Conservation (phyloP, 2,797 vertebrate genomes). For the Kryptolebias ocellatus region DNA sequence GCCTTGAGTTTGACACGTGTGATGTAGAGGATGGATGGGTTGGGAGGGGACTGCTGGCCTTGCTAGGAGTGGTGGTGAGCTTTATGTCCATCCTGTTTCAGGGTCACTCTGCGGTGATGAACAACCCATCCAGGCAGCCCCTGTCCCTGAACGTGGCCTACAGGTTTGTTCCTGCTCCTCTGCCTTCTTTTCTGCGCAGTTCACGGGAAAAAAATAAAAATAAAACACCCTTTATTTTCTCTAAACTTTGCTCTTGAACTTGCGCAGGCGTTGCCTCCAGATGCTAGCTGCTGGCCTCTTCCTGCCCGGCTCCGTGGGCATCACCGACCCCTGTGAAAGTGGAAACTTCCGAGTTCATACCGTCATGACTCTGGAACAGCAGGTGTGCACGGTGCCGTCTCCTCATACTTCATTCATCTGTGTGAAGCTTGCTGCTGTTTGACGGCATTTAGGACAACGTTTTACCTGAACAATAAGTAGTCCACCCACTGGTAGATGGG, state of each 20-base stretch:
- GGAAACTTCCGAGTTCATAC: slow-evolving; percentile 97
- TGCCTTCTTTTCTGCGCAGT: rapidly evolving
- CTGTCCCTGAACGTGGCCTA: slow-evolving; percentile 94
- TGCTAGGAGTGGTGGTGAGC: too few relatives aligned
- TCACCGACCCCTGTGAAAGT: slow-evolving; percentile 96
- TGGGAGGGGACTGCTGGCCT: too few relatives aligned
- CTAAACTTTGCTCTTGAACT: neutral
- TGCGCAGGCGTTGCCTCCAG: slow-evolving; percentile 92
- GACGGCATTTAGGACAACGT: too few relatives aligned
- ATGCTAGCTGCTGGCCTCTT: slow-evolving; percentile 96
- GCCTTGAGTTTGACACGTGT: too few relatives aligned
- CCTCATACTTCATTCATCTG: too few relatives aligned
- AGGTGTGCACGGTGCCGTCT: slow-evolving; percentile 76
- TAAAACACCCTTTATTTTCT: neutral
- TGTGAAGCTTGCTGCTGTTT: too few relatives aligned
- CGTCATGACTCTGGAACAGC: slow-evolving; percentile 97
- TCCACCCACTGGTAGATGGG: too few relatives aligned
- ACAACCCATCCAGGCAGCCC: slow-evolving; percentile 95
- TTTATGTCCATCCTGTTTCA: slow-evolving; percentile 46
- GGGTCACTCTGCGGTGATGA: slow-evolving; percentile 98
- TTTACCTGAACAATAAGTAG: too few relatives aligned
- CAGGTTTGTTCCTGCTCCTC: slow-evolving; percentile 76
- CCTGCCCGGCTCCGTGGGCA: slow-evolving; percentile 94
- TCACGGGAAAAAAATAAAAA: too few relatives aligned
- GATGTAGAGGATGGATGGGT: too few relatives aligned